These are phyloP conservation scores for Caenorhabditis latens DNA, from an alignment of 1,140 invertebrate species.

Conservation along the genomic window DNA sequence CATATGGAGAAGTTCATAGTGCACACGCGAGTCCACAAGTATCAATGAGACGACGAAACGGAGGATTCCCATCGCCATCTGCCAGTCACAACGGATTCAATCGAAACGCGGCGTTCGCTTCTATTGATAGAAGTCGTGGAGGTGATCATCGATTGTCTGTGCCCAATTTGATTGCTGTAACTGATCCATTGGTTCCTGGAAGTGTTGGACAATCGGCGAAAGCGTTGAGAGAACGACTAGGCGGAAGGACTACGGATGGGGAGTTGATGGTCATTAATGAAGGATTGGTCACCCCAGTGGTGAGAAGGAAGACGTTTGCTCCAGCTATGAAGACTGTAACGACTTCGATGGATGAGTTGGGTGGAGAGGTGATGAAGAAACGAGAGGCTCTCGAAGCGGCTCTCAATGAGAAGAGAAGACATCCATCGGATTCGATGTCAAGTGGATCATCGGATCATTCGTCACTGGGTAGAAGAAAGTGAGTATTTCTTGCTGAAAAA, in stretches of 20 bases:
- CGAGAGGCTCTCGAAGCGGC: constrained; percentile 35
- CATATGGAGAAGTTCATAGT: constrained; percentile 46
- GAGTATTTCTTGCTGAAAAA: constrained; percentile 12
- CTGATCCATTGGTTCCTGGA: constrained; percentile 41
- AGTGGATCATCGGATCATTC: constrained; percentile 50
- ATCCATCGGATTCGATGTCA: constrained; percentile 32
- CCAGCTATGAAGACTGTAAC: neutral
- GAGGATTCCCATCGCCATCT: neutral
- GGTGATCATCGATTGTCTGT: constrained; percentile 65
- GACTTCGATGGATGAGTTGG: constrained; percentile 16
- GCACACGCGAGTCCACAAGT: constrained; percentile 31
- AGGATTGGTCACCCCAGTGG: constrained; percentile 72
- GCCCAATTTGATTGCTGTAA: constrained; percentile 61
- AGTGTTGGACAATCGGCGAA: constrained; percentile 54
- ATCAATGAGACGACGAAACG: constrained; percentile 30
- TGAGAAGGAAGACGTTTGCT: constrained; percentile 69
- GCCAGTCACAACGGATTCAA: neutral
- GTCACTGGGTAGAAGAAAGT: constrained; percentile 1
- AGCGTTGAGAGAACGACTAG: constrained; percentile 63
- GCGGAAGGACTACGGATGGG: constrained; percentile 57
- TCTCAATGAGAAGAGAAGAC: neutral
- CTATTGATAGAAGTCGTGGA: constrained; percentile 35
- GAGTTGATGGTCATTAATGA: constrained; percentile 70
- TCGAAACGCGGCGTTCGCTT: neutral
- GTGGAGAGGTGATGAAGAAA: constrained; percentile 22